Percentiles rank a stretch among this genome's conserved stretches.
Conservation (phyloP, 2,888 invertebrate genomes). For the Coelopa pilipes region DNA sequence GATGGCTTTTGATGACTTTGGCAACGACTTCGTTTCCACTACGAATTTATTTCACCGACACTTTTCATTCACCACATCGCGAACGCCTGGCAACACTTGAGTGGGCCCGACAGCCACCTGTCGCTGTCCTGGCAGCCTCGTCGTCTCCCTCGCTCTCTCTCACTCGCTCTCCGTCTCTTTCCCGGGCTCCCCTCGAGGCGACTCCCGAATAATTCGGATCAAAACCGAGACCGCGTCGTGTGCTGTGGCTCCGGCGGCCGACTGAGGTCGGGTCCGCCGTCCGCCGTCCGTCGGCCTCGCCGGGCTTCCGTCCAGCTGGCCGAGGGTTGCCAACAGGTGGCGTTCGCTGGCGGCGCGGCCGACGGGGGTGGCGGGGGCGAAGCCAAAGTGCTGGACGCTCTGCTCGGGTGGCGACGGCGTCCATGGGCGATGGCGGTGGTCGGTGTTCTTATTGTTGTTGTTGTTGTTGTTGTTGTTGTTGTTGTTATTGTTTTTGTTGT, state of each 20-base stretch:
- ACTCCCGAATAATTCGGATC: too few species aligned
- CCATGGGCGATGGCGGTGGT: background rate
- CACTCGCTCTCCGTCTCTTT: too few species aligned
- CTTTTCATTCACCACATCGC: background rate
- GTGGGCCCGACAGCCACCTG: too few species aligned
- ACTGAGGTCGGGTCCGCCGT: background rate
- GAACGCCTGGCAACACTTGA: background rate
- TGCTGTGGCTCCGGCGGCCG: background rate
- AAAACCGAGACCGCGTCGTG: background rate
- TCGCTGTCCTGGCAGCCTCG: too few species aligned
- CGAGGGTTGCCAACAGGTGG: background rate
- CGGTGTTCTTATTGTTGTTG: background rate
- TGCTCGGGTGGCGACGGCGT: background rate
- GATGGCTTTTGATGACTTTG: too few species aligned
- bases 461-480: background rate
- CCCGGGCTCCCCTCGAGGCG: too few species aligned
- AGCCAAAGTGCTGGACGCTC: background rate
- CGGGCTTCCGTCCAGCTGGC: too few species aligned
- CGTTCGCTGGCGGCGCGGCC: background rate
- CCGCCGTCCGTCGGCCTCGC: too few species aligned
- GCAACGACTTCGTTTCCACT: too few species aligned
- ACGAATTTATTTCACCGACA: background rate
- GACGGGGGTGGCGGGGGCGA: background rate
- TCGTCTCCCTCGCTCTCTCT: too few species aligned
- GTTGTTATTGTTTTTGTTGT: background rate